A percentile compares a stretch with the other conserved stretches of the same genome.
Conservation (phyloP, 2,888 invertebrate genomes). For the Neoaliturus tenellus region DNA sequence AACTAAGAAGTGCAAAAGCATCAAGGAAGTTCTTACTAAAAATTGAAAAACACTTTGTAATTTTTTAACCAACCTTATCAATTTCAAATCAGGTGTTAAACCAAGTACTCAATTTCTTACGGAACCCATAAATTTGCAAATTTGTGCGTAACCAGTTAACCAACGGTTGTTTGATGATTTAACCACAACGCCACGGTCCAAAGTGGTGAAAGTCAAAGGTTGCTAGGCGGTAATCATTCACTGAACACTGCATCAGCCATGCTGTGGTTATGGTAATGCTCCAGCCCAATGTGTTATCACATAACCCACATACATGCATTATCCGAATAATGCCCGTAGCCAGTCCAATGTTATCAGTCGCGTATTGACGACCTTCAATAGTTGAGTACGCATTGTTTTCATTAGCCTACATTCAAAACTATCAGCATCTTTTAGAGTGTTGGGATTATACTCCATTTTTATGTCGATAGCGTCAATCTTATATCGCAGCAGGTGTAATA, state of each 20-base stretch:
- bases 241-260: background rate
- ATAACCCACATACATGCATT: conserved; percentile 29
- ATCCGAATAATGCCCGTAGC: background rate
- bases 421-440: no score
- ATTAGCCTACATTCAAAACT: no score
- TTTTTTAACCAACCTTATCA: no score
- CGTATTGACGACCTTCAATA: background rate
- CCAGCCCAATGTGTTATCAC: background rate
- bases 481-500: no score
- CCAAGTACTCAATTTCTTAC: no score
- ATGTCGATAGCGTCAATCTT: no score
- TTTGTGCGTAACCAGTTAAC: background rate
- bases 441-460: no score
- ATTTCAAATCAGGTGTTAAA: no score
- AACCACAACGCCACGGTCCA: background rate
- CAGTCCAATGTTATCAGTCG: background rate
- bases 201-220: background rate
- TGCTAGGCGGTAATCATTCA: background rate
- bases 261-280: background rate
- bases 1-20: no score
- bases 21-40: no score
- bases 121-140: background rate
- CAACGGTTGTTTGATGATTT: background rate
- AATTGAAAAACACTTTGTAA: no score
- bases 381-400: no score